A percentile compares a stretch with the other conserved stretches of the same genome.
These are phyloP conservation scores for Pristionchus fissidentatus DNA, from an alignment of 2,888 invertebrate genomes.

Conservation along the genomic window DNA sequence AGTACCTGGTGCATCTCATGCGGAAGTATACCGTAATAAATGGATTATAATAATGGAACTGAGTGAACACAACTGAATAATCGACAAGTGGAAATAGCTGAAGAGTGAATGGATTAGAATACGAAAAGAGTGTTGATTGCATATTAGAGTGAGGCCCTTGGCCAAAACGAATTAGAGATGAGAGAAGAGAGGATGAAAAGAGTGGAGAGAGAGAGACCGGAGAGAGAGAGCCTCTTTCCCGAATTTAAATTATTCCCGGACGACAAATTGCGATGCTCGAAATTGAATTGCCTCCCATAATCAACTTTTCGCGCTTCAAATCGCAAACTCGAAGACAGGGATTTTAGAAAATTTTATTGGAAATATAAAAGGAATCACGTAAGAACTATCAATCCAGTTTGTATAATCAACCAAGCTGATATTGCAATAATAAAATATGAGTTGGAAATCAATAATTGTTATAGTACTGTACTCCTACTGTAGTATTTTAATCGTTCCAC, in stretches of 20 bases:
- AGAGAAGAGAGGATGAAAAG: too few species aligned
- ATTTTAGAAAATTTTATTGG: too few species aligned
- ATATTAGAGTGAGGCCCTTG: background rate
- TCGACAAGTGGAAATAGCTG: background rate
- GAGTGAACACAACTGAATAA: background rate
- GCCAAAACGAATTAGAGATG: background rate
- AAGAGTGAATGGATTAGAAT: background rate
- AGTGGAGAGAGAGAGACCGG: background rate
- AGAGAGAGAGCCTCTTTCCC: background rate
- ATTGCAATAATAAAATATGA: too few species aligned
- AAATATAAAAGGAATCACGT: too few species aligned
- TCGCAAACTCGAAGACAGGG: too few species aligned
- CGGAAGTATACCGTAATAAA: slow-evolving; percentile 38
- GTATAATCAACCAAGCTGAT: too few species aligned
- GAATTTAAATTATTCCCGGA: background rate
- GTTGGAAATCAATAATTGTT: too few species aligned
- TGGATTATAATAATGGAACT: background rate
- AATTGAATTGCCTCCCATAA: background rate
- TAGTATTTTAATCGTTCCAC: too few species aligned
- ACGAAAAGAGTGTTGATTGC: background rate
- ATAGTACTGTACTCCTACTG: too few species aligned
- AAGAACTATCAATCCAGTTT: too few species aligned
- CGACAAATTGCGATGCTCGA: background rate
- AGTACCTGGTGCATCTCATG: slow-evolving; percentile 6
- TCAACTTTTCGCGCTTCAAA: background rate